These are phyloP conservation scores for Danio kyathit DNA, from an alignment of 2,797 vertebrate genomes.

Conservation along the genomic window DNA sequence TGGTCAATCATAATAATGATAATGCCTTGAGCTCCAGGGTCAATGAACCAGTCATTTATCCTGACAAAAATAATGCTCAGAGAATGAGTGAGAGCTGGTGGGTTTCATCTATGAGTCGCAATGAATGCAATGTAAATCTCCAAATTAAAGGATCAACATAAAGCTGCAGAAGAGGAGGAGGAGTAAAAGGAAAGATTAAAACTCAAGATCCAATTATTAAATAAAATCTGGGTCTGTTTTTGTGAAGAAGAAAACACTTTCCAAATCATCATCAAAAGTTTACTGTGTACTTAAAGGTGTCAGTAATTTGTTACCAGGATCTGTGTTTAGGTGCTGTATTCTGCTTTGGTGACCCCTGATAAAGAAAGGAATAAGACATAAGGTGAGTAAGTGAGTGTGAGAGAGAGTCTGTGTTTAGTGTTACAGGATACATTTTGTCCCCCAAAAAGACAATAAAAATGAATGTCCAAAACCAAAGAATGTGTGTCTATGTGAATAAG, in stretches of 20 bases:
- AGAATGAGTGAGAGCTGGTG: constrained; percentile 7
- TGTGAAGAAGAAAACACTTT: neutral
- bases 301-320: neutral
- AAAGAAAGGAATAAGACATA: too few species aligned
- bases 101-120: constrained; percentile 1
- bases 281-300: neutral
- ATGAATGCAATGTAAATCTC: constrained; percentile 20
- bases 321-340: too few species aligned
- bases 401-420: too few species aligned
- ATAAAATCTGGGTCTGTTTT: too few species aligned
- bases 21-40: constrained; percentile 68
- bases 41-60: constrained; percentile 63
- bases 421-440: neutral
- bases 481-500: constrained; percentile 24
- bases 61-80: neutral
- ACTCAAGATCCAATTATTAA: too few species aligned
- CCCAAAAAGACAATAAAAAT: neutral
- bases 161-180: constrained; percentile 5
- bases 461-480: neutral
- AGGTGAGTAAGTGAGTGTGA: too few species aligned
- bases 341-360: too few species aligned
- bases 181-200: neutral
- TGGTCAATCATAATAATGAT: constrained; percentile 62
- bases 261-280: neutral
- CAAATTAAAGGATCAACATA: constrained; percentile 25